Conservation (phyloP, 2,888 invertebrate genomes). For the Synanthedon andrenaeformis region DNA sequence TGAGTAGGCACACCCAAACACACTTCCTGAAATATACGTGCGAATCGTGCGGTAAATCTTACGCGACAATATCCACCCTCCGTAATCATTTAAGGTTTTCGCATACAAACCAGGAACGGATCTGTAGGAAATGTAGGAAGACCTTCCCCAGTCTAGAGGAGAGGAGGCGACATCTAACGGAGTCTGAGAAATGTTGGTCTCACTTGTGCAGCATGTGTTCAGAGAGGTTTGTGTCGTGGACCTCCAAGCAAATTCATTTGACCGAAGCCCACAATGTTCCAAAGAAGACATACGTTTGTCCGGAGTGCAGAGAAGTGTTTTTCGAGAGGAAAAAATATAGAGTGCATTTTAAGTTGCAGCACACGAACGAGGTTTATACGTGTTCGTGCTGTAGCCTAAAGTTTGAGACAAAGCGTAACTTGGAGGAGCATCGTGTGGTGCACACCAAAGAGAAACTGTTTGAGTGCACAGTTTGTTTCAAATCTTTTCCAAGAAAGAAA, state of each 20-base stretch:
- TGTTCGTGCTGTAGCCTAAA: slow-evolving; percentile 11
- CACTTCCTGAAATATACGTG: slow-evolving; percentile 52
- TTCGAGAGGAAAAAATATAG: slow-evolving; percentile 15
- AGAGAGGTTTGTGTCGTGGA: slow-evolving; percentile 23
- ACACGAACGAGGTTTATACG: slow-evolving; percentile 17
- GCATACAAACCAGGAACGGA: neutral
- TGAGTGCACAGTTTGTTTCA: slow-evolving; percentile 23
- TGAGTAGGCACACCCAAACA: slow-evolving; percentile 47
- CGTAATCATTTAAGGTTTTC: slow-evolving; percentile 37
- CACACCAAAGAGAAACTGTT: slow-evolving; percentile 28
- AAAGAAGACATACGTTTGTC: slow-evolving; percentile 19
- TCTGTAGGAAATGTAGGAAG: slow-evolving; percentile 8
- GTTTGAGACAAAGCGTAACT: slow-evolving; percentile 15
- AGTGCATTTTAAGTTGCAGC: slow-evolving; percentile 22
- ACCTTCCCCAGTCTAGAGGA: slow-evolving; percentile 13
- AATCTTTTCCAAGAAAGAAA: slow-evolving; percentile 20
- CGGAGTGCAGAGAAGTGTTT: slow-evolving; percentile 26
- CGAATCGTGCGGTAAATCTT: slow-evolving; percentile 53
- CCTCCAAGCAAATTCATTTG: slow-evolving; percentile 22
- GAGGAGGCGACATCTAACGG: slow-evolving; percentile 15
- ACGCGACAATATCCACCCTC: slow-evolving; percentile 40
- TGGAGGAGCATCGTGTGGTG: slow-evolving; percentile 18
- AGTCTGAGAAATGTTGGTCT: slow-evolving; percentile 21
- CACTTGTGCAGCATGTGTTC: slow-evolving; percentile 24
- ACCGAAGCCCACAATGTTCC: slow-evolving; percentile 21